Evolutionary conservation across 2,888 invertebrate genomes (phyloP), one percentile per base, ranked within the genome.

Genomic region (Phymatocera aterrima): DNA sequence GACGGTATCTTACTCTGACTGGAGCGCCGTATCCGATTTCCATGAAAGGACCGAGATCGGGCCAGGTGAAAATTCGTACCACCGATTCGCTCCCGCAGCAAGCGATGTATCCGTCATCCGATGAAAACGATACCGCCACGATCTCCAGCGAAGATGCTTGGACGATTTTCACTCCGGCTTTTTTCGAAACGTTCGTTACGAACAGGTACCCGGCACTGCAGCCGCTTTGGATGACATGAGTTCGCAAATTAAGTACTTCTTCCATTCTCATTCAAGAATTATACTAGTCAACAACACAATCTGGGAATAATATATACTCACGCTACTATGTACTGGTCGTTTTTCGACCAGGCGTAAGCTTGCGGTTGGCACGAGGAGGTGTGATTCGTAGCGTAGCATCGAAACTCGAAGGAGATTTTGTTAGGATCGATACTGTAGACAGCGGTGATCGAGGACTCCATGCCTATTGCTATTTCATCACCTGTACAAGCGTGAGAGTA

Each of bases 271-370:
- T 2, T 3, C 34, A 1, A 2, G 18, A 37, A 6, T 57, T 8
- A 24, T 24, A 24, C 21, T 21, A 24, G 8, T 28, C 8, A 2
- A 57, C 21, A 57, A 57, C 8, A 34, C 18, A 2, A 61, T 61
- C n/a, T 34, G 5, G 0, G 37, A 12, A 37, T 12, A 3, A 21
- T 61, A 24, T n/a, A n/a, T 4, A 82, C 83, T 87, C 77, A 89
- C 89, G 78, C 81, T 8, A 87, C 77, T 6, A 88, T 77, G 10
- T 81, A 79, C 21, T 79, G 61, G 68, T 89, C 87, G 37, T 82
- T 34, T 15, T 81, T 79, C 2, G 83, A 83, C 89, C 89, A 89
- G 40, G 82, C 81, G 2, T 74, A 6, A 82, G 79, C 18, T 61
- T 40, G 77, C 85, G 87, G 6, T 15, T 12, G 0, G 48, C 57